Base-by-base conservation (phyloP, 2,888 invertebrate species). In the Andrena hattorfiana region DNA sequence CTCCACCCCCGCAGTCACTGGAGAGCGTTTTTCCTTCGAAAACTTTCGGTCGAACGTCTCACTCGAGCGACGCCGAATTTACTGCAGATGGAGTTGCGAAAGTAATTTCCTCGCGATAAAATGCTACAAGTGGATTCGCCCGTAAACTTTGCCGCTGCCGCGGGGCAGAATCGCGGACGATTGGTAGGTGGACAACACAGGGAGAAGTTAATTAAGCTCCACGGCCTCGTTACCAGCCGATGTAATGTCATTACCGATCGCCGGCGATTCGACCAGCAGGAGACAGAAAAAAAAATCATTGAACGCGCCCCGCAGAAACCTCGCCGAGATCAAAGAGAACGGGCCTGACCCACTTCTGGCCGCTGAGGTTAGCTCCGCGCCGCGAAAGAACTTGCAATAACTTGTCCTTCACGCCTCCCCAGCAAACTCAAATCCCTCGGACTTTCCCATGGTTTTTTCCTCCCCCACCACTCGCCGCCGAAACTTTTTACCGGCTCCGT, bases 281-380 rank as follows among this genome's bases (percentile, higher is more conserved):
- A 6, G 54, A 6, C 3, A n/a, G 42, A 42, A 35, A 59, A 35
- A 59, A 42, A 69, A 30, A 26, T 32, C 30, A 23, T 62, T 32
- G 23, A 42, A 54, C 48, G 13, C 51, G 54, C 54, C 30, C 59
- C 2, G n/a, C 23, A 35, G 64, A 48, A 70, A 66, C 32, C 67
- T 49, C 66, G 67, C 6, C 23, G 62, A 71, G 51, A 79, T 70
- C 68, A 82, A 84, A 82, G 86, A 82, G 87, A 86, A 85, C 79
- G 77, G 62, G 79, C 28, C 71, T 82, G 87, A 85, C 85, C 87
- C 75, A 87, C 69, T 82, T 86, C 66, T 68, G 62, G 20, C 68
- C 64, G 48, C 48, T 70, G 71, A 79, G 68, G 80, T 77, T 69
- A 80, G 23, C 77, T 49, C 74, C 51, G 54, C 49, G 62, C 56